phyloP scores from a whole-genome alignment of 2,797 vertebrate genomes.

The Pygocentrus nattereri region DNA sequence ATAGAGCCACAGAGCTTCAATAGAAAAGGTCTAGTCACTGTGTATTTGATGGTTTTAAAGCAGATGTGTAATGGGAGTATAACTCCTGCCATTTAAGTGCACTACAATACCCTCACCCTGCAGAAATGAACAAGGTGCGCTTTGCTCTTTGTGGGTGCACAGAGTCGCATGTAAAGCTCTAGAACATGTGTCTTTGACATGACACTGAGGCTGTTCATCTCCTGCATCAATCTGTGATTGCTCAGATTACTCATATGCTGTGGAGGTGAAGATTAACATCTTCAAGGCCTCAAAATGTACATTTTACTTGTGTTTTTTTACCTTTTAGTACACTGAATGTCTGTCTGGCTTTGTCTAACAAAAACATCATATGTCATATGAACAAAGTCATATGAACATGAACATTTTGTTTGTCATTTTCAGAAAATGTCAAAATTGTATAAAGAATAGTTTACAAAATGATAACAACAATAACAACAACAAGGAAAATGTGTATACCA shows the following conservation, averaged over 20 bases:
- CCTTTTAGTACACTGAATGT: background rate
- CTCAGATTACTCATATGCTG: slow-evolving; percentile 18
- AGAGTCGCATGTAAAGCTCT: background rate
- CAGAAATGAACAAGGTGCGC: background rate
- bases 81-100: background rate
- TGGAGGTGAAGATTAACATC: slow-evolving; percentile 6
- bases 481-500: no score
- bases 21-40: background rate
- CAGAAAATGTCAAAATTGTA: no score
- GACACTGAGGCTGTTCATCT: slow-evolving; percentile 31
- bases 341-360: no score
- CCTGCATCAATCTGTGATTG: slow-evolving; percentile 27
- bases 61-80: background rate
- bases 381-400: no score
- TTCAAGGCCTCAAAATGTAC: background rate
- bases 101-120: background rate
- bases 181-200: slow-evolving; percentile 24
- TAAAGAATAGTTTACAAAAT: no score
- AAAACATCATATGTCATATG: no score
- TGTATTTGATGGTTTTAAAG: background rate
- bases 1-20: background rate
- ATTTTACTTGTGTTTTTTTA: no score
- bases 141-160: background rate
- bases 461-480: no score
- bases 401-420: no score